Base-by-base conservation (phyloP, 2,888 invertebrate species). In the Pherbina coryleti region DNA sequence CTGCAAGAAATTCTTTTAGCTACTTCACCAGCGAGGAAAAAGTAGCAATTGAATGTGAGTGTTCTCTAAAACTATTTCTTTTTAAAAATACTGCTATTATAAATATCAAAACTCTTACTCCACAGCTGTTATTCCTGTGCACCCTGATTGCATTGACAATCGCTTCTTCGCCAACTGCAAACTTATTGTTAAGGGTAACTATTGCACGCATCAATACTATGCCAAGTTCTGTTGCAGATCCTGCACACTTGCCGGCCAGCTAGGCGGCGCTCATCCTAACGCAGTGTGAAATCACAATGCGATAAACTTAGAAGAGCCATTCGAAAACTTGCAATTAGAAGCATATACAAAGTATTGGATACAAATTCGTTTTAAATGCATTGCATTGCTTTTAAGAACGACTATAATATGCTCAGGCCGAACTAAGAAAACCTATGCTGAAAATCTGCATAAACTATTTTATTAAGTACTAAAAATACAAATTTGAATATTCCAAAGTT, bases 221-320 rank as follows among this genome's bases (percentile, higher is more conserved):
- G 96, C 96, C 82, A 93, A 92, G 90, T 97, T 97, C 93, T 98
- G 98, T 90, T 98, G 98, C 91, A 93, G 94, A 88, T 97, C 97
- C 1, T 98, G 98, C 89, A 95, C 96, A 79, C 91, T 95, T 87
- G 96, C 96, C 0, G 97, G 97, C 0, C 95, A 95, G 87, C 90
- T 96, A 19, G 79, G 82, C 74, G 79, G 80, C 78, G 80, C 82
- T 28, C 88, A 89, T 84, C 88, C 88, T 44, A 89, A 89, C 82
- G 84, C 84, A 69, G 79, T 88, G 80, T 87, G 86, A 75, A 70
- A 34, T 9, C 14, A 17, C n/a, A 5, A 34, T 34, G 34, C 31
- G 34, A 28, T 31, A 64, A 34, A n/a, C 31, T 31, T 64, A 31
- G 31, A 25, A 64, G 8, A 64, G 31, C 31, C n/a, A 31, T 17